phyloP scores from a whole-genome alignment of 2,888 invertebrate species.

The Galerucella pusilla region DNA sequence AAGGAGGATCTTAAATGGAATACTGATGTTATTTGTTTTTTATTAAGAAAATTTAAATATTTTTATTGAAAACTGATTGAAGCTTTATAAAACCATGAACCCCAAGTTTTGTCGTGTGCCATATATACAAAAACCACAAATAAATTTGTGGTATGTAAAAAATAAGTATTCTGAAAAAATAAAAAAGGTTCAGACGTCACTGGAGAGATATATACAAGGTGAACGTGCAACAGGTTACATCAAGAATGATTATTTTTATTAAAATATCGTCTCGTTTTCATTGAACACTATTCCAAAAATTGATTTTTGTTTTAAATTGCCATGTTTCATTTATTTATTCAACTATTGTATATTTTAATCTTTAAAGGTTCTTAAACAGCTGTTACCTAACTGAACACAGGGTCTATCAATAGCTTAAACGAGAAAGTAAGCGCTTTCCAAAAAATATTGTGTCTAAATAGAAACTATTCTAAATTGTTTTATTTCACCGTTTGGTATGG shows the following conservation, averaged over 20 bases:
- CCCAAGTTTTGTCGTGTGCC: background rate
- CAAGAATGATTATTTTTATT: slow-evolving; percentile 2
- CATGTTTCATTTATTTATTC: too few relatives aligned
- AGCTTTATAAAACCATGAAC: slow-evolving; percentile 13
- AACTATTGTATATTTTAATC: too few relatives aligned
- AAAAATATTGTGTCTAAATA: too few relatives aligned
- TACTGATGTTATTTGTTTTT: too few relatives aligned
- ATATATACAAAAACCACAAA: slow-evolving; percentile 23
- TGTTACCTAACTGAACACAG: too few relatives aligned
- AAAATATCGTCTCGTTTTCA: slow-evolving; percentile 3
- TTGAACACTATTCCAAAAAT: background rate
- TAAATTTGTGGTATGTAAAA: slow-evolving; percentile 2
- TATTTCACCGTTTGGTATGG: too few relatives aligned
- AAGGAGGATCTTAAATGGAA: too few relatives aligned
- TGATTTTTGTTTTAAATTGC: too few relatives aligned
- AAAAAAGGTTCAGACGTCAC: slow-evolving; percentile 30
- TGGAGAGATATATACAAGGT: slow-evolving; percentile 30
- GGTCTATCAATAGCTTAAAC: too few relatives aligned
- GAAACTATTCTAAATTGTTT: too few relatives aligned
- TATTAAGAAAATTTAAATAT: background rate
- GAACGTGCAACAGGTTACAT: slow-evolving; percentile 26
- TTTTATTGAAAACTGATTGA: background rate
- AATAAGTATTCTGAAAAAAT: slow-evolving; percentile 17
- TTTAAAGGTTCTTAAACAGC: too few relatives aligned
- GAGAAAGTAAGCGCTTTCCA: too few relatives aligned